Evolutionary conservation across 2,888 invertebrate genomes (phyloP), one percentile per base, ranked within the genome.

Genomic region (Phaonia tiefii): DNA sequence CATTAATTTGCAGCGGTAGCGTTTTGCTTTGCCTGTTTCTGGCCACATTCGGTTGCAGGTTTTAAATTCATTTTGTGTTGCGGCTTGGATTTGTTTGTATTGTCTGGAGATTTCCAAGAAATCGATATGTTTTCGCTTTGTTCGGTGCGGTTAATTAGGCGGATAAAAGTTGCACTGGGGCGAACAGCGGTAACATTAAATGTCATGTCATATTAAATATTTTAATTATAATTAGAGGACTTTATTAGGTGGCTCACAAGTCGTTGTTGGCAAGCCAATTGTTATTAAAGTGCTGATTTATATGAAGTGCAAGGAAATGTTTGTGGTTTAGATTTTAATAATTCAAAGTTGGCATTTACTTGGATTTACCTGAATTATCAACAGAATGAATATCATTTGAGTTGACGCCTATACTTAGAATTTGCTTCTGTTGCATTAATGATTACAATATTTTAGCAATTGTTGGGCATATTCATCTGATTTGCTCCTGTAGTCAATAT

Each of bases 191-290:
- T 37, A 37, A 51, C 39, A 70, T 67, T 69, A 78, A 75, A 81
- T 81, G 80, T 78, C 80, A 78, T 81, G 80, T 81, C 71, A 72
- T 78, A 75, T 71, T 74, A 80, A 51, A 81, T 81, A 75, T 81
- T 81, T 81, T 72, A 78, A 81, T 81, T 81, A 78, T 60, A 72
- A 69, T 39, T 42, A 10, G 37, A 69, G 31, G 54, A 42, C 65
- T 77, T 54, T 17, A 63, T 63, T 63, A 63, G 39, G 63, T 37
- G 39, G 63, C 31, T 31, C 3, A 31, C 4, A 31, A 31, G 4
- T 31, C 31, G 31, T 31, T n/a, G n/a, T n/a, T 31, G 3, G 8
- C 31, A 31, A 31, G 31, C 3, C 8, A 31, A 31, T 31, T 31
- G 31, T 31, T 31, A 31, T 31, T 5, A 5, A 8, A 31, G 8